Conservation (phyloP, 2,888 invertebrate genomes). For the Suillia variegata region DNA sequence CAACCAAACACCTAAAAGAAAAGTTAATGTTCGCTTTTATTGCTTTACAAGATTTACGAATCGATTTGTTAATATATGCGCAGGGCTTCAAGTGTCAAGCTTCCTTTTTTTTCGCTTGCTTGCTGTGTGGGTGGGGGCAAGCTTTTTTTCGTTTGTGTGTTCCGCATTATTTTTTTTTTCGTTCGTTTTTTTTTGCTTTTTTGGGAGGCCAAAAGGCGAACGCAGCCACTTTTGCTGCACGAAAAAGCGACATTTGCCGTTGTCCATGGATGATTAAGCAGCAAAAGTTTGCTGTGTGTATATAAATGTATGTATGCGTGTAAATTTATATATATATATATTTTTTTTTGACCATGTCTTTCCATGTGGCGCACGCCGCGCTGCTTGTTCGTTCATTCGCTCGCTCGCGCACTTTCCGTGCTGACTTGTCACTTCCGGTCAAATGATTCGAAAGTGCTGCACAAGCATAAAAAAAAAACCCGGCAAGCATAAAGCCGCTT, state of each 20-base stretch:
- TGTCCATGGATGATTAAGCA: slow-evolving; percentile 46
- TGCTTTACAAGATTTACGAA: slow-evolving; percentile 38
- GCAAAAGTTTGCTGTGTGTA: slow-evolving; percentile 5
- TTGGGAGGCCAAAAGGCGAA: slow-evolving; percentile 5
- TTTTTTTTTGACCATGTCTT: too few relatives aligned
- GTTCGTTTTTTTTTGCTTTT: too few relatives aligned
- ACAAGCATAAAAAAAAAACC: slow-evolving; percentile 32
- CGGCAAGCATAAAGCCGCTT: not conserved
- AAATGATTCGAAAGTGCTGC: slow-evolving; percentile 35
- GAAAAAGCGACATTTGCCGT: slow-evolving; percentile 42
- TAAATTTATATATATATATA: too few relatives aligned
- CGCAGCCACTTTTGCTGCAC: slow-evolving; percentile 26
- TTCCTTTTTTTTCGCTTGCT: not conserved
- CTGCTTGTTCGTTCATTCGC: too few relatives aligned
- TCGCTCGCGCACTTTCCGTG: slow-evolving; percentile 25
- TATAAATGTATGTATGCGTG: too few relatives aligned
- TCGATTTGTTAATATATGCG: slow-evolving; percentile 46
- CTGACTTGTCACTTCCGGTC: slow-evolving; percentile 51
- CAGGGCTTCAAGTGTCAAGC: not conserved
- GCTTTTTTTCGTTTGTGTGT: not conserved
- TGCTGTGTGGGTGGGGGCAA: not conserved
- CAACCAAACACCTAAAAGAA: slow-evolving; percentile 12
- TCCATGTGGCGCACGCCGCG: too few relatives aligned
- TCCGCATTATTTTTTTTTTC: not conserved
- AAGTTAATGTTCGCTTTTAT: slow-evolving; percentile 44